Evolutionary conservation across 2,797 vertebrate genomes (phyloP), one percentile per base, ranked within the genome.

Genomic region (Lateolabrax maculatus): DNA sequence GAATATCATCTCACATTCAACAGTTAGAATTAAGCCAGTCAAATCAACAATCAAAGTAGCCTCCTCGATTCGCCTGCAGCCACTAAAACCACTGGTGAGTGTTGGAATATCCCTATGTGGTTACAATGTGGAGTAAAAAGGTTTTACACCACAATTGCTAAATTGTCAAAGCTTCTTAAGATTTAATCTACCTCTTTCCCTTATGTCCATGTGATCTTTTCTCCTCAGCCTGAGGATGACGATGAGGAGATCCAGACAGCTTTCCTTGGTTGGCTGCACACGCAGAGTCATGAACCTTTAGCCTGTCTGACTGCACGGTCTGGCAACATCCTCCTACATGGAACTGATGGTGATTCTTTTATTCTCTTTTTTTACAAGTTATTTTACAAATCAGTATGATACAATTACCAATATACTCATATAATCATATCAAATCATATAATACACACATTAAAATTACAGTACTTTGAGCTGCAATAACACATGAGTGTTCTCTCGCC

Each of bases 181-280:
- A 48, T 69, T 49, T 23, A 29, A 64, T 72, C n/a, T 53, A 16
- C 21, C 27, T 23, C 3, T 51, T 9, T 60, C 10, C 21, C 46
- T 66, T 57, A 31, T 77, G 25, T 41, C 25, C 3, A 11, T 60
- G 31, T 82, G 39, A 78, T 79, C 13, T 76, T 51, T 84, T 69
- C 36, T 58, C 41, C 41, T 57, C 68, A 99, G 98, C 91, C 90
- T 46, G 85, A 95, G 36, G 67, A 95, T 66, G 83, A 74, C 1
- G 95, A 96, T 71, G 95, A 96, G 56, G 95, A 95, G 23, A 77
- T 99, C 84, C 97, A 94, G 91, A 89, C 91, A 56, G 93, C 94
- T 19, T 98, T 99, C 81, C 93, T 92, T 23, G 94, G 94, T n/a
- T 99, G 98, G 98, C 90, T 99, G 8, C 96, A 96, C 83, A 92